These are phyloP conservation scores for Coboldia fuscipes DNA, from an alignment of 1,140 invertebrate genomes.

Conservation along the genomic window DNA sequence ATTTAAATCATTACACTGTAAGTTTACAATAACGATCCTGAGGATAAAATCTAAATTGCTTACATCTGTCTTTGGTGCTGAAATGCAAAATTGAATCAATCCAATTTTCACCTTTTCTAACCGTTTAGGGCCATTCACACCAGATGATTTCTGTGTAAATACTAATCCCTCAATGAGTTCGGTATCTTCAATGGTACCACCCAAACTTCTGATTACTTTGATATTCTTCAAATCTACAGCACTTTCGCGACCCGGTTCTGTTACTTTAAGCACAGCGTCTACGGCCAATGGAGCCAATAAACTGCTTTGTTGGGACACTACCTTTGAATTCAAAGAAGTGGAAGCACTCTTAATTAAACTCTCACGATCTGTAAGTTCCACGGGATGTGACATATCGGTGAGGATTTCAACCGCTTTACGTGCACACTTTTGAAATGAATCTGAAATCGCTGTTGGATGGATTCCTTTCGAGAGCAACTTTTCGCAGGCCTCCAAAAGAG, in stretches of 20 bases:
- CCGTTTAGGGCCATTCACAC: conserved; percentile 75
- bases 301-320: conserved; percentile 93
- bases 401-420: conserved; percentile 71
- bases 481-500: conserved; percentile 82
- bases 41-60: conserved; percentile 15
- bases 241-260: conserved; percentile 31
- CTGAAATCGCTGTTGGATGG: conserved; percentile 93
- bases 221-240: conserved; percentile 64
- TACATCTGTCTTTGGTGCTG: conserved; percentile 97
- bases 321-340: conserved; percentile 96
- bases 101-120: conserved; percentile 98
- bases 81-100: conserved; percentile 98
- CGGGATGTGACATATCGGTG: conserved; percentile 60
- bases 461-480: conserved; percentile 86
- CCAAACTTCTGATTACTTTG: conserved; percentile 88
- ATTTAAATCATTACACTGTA: conserved; percentile 5
- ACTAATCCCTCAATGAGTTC: conserved; percentile 89
- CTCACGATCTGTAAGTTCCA: conserved; percentile 74
- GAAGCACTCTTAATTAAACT: conserved; percentile 84
- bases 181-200: conserved; percentile 95
- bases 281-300: conserved; percentile 91
- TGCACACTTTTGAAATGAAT: conserved; percentile 85
- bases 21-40: neutral
- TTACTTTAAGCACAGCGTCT: conserved; percentile 81
- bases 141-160: conserved; percentile 74